Conservation (phyloP, 1,140 invertebrate genomes). For the Adoxophyes honmai region DNA sequence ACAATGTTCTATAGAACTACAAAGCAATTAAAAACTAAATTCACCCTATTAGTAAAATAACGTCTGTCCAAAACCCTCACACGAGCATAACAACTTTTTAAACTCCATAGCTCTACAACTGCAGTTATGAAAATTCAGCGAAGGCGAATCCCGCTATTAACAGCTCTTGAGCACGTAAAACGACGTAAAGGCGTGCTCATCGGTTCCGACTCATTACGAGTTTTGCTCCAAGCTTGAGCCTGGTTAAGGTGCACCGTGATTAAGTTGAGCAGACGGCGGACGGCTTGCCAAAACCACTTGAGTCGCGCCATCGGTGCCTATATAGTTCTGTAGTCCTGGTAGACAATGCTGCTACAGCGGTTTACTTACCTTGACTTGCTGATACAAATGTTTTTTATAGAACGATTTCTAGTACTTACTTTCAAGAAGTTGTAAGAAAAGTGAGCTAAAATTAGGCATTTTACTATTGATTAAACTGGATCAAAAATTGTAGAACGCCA, state of each 20-base stretch:
- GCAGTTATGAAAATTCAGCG: slow-evolving; percentile 23
- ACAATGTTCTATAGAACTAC: too few relatives aligned
- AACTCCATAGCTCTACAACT: too few relatives aligned
- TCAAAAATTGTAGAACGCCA: too few relatives aligned
- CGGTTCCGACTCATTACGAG: slow-evolving; percentile 61
- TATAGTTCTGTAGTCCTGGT: slow-evolving; percentile 1
- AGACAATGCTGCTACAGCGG: slow-evolving; percentile 12
- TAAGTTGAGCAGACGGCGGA: slow-evolving; percentile 50
- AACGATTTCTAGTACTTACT: too few relatives aligned
- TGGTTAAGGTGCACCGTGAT: slow-evolving; percentile 56
- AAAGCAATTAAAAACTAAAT: too few relatives aligned
- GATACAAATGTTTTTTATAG: too few relatives aligned
- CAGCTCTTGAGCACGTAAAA: slow-evolving; percentile 34
- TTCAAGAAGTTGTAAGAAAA: too few relatives aligned
- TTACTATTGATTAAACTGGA: too few relatives aligned
- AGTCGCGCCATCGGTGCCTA: slow-evolving; percentile 32
- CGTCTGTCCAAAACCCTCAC: neutral
- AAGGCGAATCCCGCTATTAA: slow-evolving; percentile 19
- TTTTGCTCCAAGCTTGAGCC: slow-evolving; percentile 48
- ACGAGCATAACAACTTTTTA: slow-evolving; percentile 4
- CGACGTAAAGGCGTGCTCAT: slow-evolving; percentile 41
- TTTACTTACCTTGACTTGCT: too few relatives aligned
- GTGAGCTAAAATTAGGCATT: too few relatives aligned
- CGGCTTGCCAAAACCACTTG: slow-evolving; percentile 62
- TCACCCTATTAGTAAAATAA: too few relatives aligned